These are phyloP conservation scores for Phrynocephalus guinanensis DNA, from an alignment of 2,797 vertebrate species.

Conservation along the genomic window DNA sequence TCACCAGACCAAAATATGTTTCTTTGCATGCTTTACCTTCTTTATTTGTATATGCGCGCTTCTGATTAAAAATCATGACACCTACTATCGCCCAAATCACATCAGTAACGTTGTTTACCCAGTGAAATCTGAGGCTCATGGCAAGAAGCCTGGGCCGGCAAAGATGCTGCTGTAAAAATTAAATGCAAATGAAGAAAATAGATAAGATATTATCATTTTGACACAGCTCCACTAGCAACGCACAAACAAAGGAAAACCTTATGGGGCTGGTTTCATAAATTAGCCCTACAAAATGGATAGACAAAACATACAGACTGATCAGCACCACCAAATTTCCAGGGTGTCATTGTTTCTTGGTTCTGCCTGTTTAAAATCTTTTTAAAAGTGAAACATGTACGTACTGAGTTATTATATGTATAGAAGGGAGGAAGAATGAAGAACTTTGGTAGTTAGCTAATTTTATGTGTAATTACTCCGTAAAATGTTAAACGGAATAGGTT, in stretches of 20 bases:
- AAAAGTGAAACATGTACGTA: slow-evolving; percentile 54
- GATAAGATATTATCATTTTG: slow-evolving; percentile 51
- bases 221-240: slow-evolving; percentile 30
- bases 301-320: slow-evolving; percentile 37
- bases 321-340: background rate
- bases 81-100: slow-evolving; percentile 68
- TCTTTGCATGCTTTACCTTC: slow-evolving; percentile 79
- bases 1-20: slow-evolving; percentile 87
- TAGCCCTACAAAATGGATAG: slow-evolving; percentile 39
- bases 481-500: slow-evolving; percentile 72
- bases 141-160: slow-evolving; percentile 43
- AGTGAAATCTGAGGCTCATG: slow-evolving; percentile 45
- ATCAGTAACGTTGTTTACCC: slow-evolving; percentile 71
- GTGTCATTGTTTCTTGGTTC: slow-evolving; percentile 28
- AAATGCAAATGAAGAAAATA: slow-evolving; percentile 50
- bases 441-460: slow-evolving; percentile 65
- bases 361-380: slow-evolving; percentile 52
- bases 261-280: slow-evolving; percentile 33
- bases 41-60: slow-evolving; percentile 83
- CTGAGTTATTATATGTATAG: slow-evolving; percentile 31
- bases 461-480: slow-evolving; percentile 69
- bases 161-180: slow-evolving; percentile 50
- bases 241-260: background rate
- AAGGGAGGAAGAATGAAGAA: slow-evolving; percentile 61
- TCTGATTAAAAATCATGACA: slow-evolving; percentile 75